Conservation (phyloP, 1,140 invertebrate species). For the Aphaenogaster rudis region DNA sequence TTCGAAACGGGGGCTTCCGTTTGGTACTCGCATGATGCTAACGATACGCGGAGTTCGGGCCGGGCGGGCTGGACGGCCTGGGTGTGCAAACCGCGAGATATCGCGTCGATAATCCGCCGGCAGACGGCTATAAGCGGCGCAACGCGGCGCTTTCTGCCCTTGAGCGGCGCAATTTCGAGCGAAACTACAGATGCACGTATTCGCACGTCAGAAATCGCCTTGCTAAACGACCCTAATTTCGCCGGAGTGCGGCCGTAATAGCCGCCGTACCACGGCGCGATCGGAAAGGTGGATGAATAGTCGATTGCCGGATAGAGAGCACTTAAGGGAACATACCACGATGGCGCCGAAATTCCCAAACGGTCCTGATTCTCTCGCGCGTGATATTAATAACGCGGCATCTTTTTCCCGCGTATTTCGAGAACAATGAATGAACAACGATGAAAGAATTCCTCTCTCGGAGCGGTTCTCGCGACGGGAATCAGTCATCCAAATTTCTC, state of each 20-base stretch:
- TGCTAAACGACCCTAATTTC: slow-evolving; percentile 63
- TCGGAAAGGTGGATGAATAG: slow-evolving; percentile 45
- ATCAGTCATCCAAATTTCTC: neutral
- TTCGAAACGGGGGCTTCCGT: neutral
- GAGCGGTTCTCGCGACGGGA: neutral
- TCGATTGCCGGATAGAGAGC: slow-evolving; percentile 24
- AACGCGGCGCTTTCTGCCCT: slow-evolving; percentile 34
- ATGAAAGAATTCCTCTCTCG: neutral
- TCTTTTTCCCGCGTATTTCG: neutral
- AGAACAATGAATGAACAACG: neutral
- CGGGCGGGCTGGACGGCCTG: neutral
- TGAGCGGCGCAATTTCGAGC: slow-evolving; percentile 60
- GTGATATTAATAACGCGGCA: neutral
- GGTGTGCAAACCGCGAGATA: slow-evolving; percentile 53
- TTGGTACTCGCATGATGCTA: neutral
- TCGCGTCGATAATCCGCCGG: slow-evolving; percentile 57
- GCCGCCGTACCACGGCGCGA: slow-evolving; percentile 7
- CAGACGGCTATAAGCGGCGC: slow-evolving; percentile 49
- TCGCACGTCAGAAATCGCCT: slow-evolving; percentile 52
- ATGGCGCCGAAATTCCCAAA: neutral
- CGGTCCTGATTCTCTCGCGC: neutral
- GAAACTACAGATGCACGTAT: slow-evolving; percentile 1
- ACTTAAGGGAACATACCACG: neutral
- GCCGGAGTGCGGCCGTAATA: slow-evolving; percentile 48
- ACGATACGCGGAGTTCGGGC: slow-evolving; percentile 15